Evolutionary conservation across 2,888 invertebrate genomes (phyloP), one percentile per base, ranked within the genome.

Genomic region (Coenonympha arcania): DNA sequence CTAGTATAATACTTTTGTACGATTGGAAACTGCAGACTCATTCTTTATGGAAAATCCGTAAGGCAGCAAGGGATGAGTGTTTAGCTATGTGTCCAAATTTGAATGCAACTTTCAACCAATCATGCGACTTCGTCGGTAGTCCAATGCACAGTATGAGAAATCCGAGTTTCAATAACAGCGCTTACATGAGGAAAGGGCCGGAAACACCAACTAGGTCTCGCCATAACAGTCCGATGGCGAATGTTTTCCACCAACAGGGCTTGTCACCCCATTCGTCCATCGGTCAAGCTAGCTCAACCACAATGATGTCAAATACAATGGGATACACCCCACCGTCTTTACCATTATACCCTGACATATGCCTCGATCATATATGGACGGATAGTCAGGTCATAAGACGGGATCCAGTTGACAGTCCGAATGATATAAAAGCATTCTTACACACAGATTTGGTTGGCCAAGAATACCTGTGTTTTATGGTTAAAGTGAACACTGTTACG

Each of bases 361-460:
- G 96, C 65, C 84, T 98, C 36, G 96, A 98, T 60, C 93, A 94
- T 68, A 83, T 96, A 9, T 98, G 97, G 97, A 93, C 93, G 0
- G 97, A 97, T 65, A 90, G 84, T 52, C 83, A 79, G 54, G 64
- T 63, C 0, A 70, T 80, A 2, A 68, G 60, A 55, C 65, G 76
- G 57, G 88, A 81, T 71, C 66, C 66, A 36, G 61, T 80, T 0
- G 87, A 88, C 53, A 69, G 57, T 28, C 48, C 66, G 0, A 73
- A 63, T 2, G 79, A 84, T 51, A 67, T 66, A 9, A 94, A 93
- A 65, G 93, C 93, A 0, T 96, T 98, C 64, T 75, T 96, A 19
- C 92, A 93, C 43, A 90, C 90, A n/a, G 96, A 98, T 81, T 81
- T 96, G 43, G 91, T 95, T 28, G 95, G 94, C 0, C 95, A 96